Evolutionary conservation across 1,140 invertebrate species (phyloP).

Genomic region (Drosophila virilis): DNA sequence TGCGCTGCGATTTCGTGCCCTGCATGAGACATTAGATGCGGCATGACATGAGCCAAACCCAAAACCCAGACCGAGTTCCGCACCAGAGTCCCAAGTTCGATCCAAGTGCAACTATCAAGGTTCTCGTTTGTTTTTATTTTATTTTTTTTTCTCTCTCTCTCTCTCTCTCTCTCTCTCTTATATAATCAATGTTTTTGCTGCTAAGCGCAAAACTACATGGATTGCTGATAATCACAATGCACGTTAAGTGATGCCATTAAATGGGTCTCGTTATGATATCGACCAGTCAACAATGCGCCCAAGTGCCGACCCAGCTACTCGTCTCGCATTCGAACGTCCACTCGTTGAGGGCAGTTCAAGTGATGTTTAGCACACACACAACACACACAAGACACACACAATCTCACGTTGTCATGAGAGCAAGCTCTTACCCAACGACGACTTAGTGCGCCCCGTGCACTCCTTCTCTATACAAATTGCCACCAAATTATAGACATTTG

Average conservation of each 20-base stretch:
- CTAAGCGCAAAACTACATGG: conserved; percentile 10
- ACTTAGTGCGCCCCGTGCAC: background rate
- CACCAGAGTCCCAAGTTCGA: background rate
- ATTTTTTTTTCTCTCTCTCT: background rate
- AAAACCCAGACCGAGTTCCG: background rate
- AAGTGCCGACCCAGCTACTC: conserved; percentile 21
- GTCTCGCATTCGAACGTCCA: conserved; percentile 8
- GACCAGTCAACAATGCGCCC: conserved; percentile 22
- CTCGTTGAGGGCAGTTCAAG: conserved; percentile 41
- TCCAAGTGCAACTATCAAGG: conserved; percentile 18
- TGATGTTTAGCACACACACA: conserved; percentile 31
- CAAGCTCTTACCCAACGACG: conserved; percentile 25
- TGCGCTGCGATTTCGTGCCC: conserved; percentile 36
- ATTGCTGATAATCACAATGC: conserved; percentile 28
- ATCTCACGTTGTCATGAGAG: conserved; percentile 7
- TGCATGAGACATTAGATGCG: conserved; percentile 35
- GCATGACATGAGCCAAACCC: conserved; percentile 4
- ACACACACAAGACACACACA: conserved; percentile 1
- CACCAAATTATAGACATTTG: conserved; percentile 47
- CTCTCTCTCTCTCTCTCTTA: background rate
- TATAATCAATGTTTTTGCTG: conserved; percentile 5
- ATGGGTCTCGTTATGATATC: conserved; percentile 33
- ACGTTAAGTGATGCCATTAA: conserved; percentile 32
- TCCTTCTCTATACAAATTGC: conserved; percentile 18
- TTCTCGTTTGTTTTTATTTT: conserved; percentile 2